Conservation (phyloP, 2,113 vertebrate genomes). For the Lanius ludovicianus region DNA sequence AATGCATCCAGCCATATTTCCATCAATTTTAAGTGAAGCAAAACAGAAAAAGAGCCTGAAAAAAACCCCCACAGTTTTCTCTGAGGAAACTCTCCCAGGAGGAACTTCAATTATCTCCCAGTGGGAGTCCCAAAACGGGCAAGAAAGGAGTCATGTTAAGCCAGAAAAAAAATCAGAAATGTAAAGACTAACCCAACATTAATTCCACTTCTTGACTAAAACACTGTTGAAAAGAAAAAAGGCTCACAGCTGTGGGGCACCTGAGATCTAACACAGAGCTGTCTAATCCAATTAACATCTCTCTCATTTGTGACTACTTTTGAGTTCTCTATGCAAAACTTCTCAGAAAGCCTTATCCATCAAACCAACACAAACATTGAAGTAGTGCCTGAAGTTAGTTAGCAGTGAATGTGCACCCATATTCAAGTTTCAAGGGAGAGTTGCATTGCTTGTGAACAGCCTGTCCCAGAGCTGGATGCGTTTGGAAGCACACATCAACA, state of each 20-base stretch:
- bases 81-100: neutral
- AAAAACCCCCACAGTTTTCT: neutral
- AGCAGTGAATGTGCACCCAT: neutral
- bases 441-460: neutral
- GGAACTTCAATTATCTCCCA: conserved; percentile 35
- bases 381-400: neutral
- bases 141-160: neutral
- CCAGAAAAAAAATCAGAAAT: conserved; percentile 12
- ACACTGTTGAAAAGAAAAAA: conserved; percentile 46
- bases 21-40: neutral
- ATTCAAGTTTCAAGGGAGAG: neutral
- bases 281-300: neutral
- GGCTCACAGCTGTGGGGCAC: neutral
- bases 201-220: conserved; percentile 36
- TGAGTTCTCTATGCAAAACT: neutral
- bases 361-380: neutral
- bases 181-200: conserved; percentile 1
- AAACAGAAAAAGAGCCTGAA: neutral
- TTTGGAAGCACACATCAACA: neutral
- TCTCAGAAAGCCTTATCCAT: neutral
- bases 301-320: neutral
- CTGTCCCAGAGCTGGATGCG: neutral
- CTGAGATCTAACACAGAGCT: conserved; percentile 30
- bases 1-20: neutral
- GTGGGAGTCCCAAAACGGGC: neutral